phyloP scores from a whole-genome alignment of 2,113 vertebrate species.

The Columbina picui region DNA sequence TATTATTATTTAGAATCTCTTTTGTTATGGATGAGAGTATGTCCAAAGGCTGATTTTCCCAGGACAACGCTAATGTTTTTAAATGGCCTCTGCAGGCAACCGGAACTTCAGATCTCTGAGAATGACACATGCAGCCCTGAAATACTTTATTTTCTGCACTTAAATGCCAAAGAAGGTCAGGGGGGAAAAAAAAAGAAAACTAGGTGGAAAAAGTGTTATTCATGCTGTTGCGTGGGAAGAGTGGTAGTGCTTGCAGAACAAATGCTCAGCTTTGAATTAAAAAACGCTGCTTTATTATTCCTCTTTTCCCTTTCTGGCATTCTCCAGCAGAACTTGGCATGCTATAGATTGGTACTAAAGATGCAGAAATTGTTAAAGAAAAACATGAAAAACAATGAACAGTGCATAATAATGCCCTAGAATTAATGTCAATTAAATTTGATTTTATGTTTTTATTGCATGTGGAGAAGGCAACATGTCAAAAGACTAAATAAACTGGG shows the following conservation, averaged over 20 bases:
- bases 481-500: background rate
- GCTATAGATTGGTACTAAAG: background rate
- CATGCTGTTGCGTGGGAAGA: constrained; percentile 2
- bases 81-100: constrained; percentile 49
- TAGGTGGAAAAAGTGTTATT: constrained; percentile 56
- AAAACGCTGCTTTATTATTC: background rate
- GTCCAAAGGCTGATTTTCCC: constrained; percentile 56
- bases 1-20: constrained; percentile 74
- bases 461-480: background rate
- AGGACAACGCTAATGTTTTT: constrained; percentile 60
- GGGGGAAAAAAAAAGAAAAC: background rate
- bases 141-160: constrained; percentile 61
- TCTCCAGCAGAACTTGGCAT: constrained; percentile 25
- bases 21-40: constrained; percentile 71
- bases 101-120: constrained; percentile 60
- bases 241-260: constrained; percentile 30
- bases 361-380: background rate
- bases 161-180: constrained; percentile 52
- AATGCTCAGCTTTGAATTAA: constrained; percentile 50
- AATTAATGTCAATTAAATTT: background rate
- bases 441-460: background rate
- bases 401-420: background rate
- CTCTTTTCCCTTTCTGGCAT: constrained; percentile 29
- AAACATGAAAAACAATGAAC: background rate
- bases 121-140: constrained; percentile 55